Evolutionary conservation across 2,797 vertebrate species (phyloP).

Genomic region (Chaetodon trifasciatus): DNA sequence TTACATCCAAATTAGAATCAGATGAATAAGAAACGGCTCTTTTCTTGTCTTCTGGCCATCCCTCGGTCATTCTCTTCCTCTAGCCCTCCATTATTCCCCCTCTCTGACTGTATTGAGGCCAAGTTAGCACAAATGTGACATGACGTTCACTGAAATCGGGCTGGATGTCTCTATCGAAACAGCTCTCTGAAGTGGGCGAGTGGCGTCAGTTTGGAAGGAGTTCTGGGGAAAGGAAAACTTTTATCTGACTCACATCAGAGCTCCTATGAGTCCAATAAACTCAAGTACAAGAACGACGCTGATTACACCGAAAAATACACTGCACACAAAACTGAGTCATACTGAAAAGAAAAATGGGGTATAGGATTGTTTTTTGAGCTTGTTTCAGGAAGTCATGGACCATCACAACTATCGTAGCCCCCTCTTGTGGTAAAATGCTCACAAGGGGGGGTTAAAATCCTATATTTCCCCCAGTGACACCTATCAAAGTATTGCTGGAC

Average conservation of each 20-base stretch:
- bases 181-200: constrained; percentile 60
- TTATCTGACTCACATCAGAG: constrained; percentile 49
- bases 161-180: constrained; percentile 67
- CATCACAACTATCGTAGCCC: constrained; percentile 67
- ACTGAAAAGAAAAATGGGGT: constrained; percentile 11
- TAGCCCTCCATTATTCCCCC: neutral
- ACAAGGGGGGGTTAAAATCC: constrained; percentile 21
- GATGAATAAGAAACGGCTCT: constrained; percentile 67
- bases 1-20: constrained; percentile 82
- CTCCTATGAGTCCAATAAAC: constrained; percentile 56
- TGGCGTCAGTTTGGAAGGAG: constrained; percentile 40
- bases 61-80: constrained; percentile 22
- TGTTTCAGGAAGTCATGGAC: constrained; percentile 23
- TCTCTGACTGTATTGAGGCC: constrained; percentile 34
- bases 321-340: constrained; percentile 39
- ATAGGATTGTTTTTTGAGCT: constrained; percentile 22
- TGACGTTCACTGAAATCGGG: constrained; percentile 58
- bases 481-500: neutral
- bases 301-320: constrained; percentile 48
- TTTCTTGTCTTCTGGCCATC: constrained; percentile 55
- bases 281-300: constrained; percentile 40
- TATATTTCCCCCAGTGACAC: neutral
- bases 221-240: constrained; percentile 21
- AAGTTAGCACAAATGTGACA: constrained; percentile 63
- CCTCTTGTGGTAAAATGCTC: constrained; percentile 74